Percentiles rank a stretch among this genome's conserved stretches.
These are phyloP conservation scores for Oncopodura yosiiana DNA, from an alignment of 1,140 invertebrate species.

Conservation along the genomic window DNA sequence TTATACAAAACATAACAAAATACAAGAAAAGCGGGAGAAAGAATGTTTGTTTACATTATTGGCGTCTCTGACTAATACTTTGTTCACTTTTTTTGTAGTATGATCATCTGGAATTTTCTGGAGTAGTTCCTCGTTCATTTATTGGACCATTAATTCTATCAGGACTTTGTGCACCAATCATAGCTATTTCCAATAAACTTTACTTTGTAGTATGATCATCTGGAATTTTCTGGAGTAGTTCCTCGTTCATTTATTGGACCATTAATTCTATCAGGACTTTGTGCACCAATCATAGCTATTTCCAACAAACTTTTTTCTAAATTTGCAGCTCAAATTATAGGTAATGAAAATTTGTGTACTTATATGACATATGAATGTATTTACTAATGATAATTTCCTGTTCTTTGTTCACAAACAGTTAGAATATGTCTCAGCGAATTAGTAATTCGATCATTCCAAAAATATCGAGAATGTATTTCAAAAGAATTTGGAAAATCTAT, in stretches of 20 bases:
- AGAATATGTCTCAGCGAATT: slow-evolving; percentile 62
- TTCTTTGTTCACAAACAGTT: slow-evolving; percentile 54
- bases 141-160: slow-evolving; percentile 82
- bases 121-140: slow-evolving; percentile 95
- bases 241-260: slow-evolving; percentile 93
- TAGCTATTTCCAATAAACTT: too few relatives aligned
- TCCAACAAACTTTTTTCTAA: slow-evolving; percentile 66
- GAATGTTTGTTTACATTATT: too few relatives aligned
- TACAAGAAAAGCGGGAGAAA: too few relatives aligned
- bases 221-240: slow-evolving; percentile 96
- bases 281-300: slow-evolving; percentile 62
- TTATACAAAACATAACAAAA: too few relatives aligned
- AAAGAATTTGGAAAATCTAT: slow-evolving; percentile 67
- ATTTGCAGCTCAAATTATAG: slow-evolving; percentile 81
- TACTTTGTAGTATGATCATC: slow-evolving; percentile 85
- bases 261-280: slow-evolving; percentile 65
- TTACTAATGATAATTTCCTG: slow-evolving; percentile 4
- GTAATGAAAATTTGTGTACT: slow-evolving; percentile 49
- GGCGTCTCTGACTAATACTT: too few relatives aligned
- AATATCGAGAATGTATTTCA: slow-evolving; percentile 59
- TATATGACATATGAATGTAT: too few relatives aligned
- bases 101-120: slow-evolving; percentile 96
- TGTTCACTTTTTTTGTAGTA: slow-evolving; percentile 79
- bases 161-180: slow-evolving; percentile 63
- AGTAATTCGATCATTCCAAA: slow-evolving; percentile 62